Percentiles rank a stretch among this genome's conserved stretches.
These are phyloP conservation scores for Drosophila atripex DNA, from an alignment of 2,888 invertebrate genomes.

Conservation along the genomic window DNA sequence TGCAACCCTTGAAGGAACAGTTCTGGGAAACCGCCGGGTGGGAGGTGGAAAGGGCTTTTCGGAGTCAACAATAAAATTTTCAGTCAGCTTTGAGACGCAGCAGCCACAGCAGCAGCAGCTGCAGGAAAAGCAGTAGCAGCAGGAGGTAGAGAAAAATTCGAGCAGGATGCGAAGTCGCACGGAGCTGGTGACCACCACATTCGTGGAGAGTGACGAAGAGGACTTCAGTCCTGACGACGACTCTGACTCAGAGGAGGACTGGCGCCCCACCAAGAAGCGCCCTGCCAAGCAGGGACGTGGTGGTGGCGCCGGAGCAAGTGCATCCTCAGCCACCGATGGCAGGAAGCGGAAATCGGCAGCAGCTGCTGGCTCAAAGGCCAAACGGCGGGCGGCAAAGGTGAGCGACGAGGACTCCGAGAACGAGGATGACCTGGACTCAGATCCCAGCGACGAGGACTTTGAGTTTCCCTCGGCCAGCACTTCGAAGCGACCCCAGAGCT, in stretches of 20 bases:
- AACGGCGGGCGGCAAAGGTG: constrained; percentile 68
- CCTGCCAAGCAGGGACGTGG: constrained; percentile 62
- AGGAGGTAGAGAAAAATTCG: constrained; percentile 39
- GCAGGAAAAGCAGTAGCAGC: constrained; percentile 25
- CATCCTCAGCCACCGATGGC: constrained; percentile 18
- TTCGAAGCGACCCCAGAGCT: constrained; percentile 58
- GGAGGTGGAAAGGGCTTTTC: constrained; percentile 47
- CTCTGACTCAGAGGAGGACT: constrained; percentile 83
- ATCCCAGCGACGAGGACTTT: constrained; percentile 68
- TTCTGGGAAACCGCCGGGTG: constrained; percentile 11
- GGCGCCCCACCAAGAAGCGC: constrained; percentile 81
- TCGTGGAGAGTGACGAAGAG: constrained; percentile 83
- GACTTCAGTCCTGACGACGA: constrained; percentile 82
- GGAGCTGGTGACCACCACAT: constrained; percentile 83
- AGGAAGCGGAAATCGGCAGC: constrained; percentile 60
- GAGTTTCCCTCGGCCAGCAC: constrained; percentile 60
- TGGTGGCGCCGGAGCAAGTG: constrained; percentile 32
- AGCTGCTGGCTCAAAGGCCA: constrained; percentile 67
- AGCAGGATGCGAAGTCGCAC: constrained; percentile 83
- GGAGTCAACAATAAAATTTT: constrained; percentile 66
- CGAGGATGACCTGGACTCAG: constrained; percentile 65
- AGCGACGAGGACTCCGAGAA: constrained; percentile 72
- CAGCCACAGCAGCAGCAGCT: constrained; percentile 41
- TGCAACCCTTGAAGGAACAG: constrained; percentile 39
- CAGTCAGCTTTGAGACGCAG: constrained; percentile 58